Conservation (phyloP, 92 coral and sea anemone species). For the Anthopleura xanthogrammica region DNA sequence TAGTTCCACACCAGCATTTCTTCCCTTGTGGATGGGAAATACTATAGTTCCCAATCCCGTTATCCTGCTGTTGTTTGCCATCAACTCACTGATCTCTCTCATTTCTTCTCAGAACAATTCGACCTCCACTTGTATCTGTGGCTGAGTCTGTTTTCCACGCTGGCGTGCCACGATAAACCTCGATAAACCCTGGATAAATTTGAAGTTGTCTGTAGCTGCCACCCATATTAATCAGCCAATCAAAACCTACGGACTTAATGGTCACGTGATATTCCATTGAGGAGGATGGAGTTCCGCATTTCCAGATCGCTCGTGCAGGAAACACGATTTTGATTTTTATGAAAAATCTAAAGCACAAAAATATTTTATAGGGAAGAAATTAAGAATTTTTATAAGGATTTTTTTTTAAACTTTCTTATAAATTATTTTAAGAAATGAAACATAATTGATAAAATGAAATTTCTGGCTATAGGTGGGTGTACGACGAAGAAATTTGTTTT, state of each 20-base stretch:
- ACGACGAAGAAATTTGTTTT: too few species aligned
- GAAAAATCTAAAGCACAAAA: too few species aligned
- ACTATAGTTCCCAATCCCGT: background rate
- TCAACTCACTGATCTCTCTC: background rate
- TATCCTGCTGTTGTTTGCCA: background rate
- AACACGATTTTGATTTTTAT: too few species aligned
- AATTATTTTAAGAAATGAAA: background rate
- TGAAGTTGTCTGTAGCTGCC: background rate
- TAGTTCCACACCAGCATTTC: too few species aligned
- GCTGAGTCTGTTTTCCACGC: constrained; percentile 17
- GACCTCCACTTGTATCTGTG: constrained; percentile 9
- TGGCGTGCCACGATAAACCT: background rate
- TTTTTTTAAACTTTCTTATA: background rate
- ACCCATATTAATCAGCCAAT: too few species aligned
- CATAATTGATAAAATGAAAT: too few species aligned
- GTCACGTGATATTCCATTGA: too few species aligned
- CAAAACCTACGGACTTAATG: too few species aligned
- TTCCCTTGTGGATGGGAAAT: too few species aligned
- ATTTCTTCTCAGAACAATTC: constrained; percentile 1
- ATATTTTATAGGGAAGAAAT: background rate
- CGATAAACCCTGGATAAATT: background rate
- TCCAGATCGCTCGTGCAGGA: too few species aligned
- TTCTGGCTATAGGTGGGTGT: too few species aligned
- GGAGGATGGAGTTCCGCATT: too few species aligned
- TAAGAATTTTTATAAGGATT: background rate